Conservation (phyloP, 2,888 invertebrate genomes). For the Cryptops parisi region DNA sequence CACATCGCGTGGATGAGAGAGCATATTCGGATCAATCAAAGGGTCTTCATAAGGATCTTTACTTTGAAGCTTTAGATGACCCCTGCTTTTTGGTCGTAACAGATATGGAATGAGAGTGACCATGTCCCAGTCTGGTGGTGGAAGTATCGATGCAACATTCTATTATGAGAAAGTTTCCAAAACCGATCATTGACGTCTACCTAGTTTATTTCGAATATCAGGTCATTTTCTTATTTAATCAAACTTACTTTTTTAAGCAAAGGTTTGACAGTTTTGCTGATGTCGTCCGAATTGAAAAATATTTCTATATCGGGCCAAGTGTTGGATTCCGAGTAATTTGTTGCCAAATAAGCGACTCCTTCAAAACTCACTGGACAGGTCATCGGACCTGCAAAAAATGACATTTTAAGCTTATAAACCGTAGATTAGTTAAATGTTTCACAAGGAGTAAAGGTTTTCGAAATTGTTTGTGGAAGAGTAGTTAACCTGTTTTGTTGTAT, state of each 20-base stretch:
- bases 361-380: background rate
- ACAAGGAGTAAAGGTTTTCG: too few relatives aligned
- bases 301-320: background rate
- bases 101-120: slow-evolving; percentile 11
- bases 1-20: slow-evolving; percentile 29
- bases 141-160: background rate
- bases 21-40: slow-evolving; percentile 36
- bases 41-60: slow-evolving; percentile 34
- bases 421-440: too few relatives aligned
- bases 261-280: background rate
- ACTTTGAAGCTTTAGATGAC: slow-evolving; percentile 31
- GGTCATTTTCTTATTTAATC: background rate
- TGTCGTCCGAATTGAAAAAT: background rate
- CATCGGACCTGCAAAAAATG: slow-evolving; percentile 4
- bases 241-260: background rate
- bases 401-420: too few relatives aligned
- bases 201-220: too few relatives aligned
- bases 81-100: slow-evolving; percentile 34
- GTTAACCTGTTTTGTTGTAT: background rate
- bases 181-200: too few relatives aligned
- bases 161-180: background rate
- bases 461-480: too few relatives aligned
- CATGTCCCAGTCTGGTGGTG: background rate
- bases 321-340: background rate
- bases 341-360: background rate